Conservation (phyloP, 2,113 vertebrate genomes). For the Cricetomys ansorgei region DNA sequence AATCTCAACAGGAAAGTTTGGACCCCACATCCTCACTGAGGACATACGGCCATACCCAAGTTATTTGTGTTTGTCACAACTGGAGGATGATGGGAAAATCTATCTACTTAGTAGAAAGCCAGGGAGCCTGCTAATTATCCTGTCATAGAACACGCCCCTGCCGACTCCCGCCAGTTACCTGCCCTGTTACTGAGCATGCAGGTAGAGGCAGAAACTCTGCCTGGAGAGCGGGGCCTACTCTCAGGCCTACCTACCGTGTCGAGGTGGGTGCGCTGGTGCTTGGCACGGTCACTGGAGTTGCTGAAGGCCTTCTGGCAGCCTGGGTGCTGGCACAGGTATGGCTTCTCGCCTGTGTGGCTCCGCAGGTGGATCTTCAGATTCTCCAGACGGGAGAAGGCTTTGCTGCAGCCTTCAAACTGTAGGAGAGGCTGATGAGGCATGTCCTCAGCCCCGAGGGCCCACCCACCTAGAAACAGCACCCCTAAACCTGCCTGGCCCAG, state of each 20-base stretch:
- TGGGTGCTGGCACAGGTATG: constrained; percentile 98
- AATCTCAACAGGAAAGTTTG: not conserved
- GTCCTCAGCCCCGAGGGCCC: not conserved
- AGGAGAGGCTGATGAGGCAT: constrained; percentile 50
- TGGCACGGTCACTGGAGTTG: constrained; percentile 99
- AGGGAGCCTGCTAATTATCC: not conserved
- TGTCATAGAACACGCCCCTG: not conserved
- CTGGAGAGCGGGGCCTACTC: accelerated
- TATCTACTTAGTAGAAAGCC: not conserved
- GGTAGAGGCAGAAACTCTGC: not conserved
- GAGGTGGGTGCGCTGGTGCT: constrained; percentile 99
- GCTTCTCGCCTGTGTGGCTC: constrained; percentile 99
- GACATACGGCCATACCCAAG: not conserved
- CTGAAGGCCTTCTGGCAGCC: constrained; percentile 99
- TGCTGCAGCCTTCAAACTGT: constrained; percentile 99
- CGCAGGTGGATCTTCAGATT: constrained; percentile 99
- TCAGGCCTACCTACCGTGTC: constrained; percentile 95
- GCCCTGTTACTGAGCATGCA: not conserved
- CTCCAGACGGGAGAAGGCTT: constrained; percentile 98
- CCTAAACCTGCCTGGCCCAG: not conserved
- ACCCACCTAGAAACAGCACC: not conserved
- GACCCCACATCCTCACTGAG: not conserved
- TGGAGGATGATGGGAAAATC: not conserved
- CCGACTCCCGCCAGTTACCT: not conserved
- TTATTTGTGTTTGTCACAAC: not conserved